A percentile compares a stretch with the other conserved stretches of the same genome.
phyloP scores from a whole-genome alignment of 2,888 invertebrate species.

The Himalopsyche anomala region DNA sequence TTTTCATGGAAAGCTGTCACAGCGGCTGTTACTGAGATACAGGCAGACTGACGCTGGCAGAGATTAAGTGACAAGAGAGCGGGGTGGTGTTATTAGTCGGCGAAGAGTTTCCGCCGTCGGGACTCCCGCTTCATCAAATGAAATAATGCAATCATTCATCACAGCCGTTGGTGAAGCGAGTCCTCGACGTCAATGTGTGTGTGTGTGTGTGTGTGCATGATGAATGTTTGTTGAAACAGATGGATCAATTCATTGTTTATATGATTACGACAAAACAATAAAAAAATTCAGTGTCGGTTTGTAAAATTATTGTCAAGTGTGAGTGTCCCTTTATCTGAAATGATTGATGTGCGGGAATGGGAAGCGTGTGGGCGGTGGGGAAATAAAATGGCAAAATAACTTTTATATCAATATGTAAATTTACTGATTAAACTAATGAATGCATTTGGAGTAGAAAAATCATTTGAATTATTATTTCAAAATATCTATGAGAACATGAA shows the following conservation, averaged over 20 bases:
- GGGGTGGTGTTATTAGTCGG: background rate
- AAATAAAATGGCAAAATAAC: too few relatives aligned
- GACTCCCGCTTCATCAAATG: constrained; percentile 2
- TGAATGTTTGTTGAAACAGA: constrained; percentile 4
- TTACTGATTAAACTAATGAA: too few relatives aligned
- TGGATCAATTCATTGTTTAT: background rate
- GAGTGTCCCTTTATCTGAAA: constrained; percentile 9
- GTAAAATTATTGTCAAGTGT: constrained; percentile 22
- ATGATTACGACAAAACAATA: constrained; percentile 34
- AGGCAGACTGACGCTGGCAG: too few relatives aligned
- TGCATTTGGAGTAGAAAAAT: too few relatives aligned
- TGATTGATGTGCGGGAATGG: too few relatives aligned
- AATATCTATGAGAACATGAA: too few relatives aligned
- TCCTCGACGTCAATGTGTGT: background rate
- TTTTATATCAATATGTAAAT: too few relatives aligned
- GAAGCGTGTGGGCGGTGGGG: too few relatives aligned
- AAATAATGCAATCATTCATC: background rate
- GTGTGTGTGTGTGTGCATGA: constrained; percentile 1
- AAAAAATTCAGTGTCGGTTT: constrained; percentile 12
- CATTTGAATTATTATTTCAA: too few relatives aligned
- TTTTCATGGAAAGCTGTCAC: constrained; percentile 17
- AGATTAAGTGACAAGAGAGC: background rate
- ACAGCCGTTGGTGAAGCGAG: background rate
- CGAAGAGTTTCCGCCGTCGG: background rate
- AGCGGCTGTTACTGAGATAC: background rate